phyloP scores from a whole-genome alignment of 2,113 vertebrate species.

The Raja brachyura region DNA sequence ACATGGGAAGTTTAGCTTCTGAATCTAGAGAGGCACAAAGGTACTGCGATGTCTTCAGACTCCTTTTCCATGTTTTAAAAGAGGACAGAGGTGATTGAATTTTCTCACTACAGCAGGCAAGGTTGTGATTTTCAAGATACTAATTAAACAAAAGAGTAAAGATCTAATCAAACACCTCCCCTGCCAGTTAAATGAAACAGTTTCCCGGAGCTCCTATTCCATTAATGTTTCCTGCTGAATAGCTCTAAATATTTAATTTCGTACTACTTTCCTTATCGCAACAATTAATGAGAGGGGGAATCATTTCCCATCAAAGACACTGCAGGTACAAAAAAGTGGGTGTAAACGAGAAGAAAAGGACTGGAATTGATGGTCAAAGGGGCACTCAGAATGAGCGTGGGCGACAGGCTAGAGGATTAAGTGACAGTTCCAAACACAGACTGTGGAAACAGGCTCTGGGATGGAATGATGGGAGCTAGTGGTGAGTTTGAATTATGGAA shows the following conservation, averaged over 20 bases:
- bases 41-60: background rate
- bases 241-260: background rate
- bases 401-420: background rate
- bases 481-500: too few relatives aligned
- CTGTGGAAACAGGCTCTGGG: too few relatives aligned
- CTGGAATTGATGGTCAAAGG: background rate
- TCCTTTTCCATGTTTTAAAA: background rate
- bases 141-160: constrained; percentile 1
- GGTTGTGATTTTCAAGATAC: background rate
- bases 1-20: constrained; percentile 43
- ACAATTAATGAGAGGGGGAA: background rate
- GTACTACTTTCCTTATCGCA: background rate
- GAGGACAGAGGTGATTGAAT: background rate
- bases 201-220: background rate
- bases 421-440: too few relatives aligned
- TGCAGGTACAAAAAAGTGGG: background rate
- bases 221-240: background rate
- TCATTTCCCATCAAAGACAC: background rate
- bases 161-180: too few relatives aligned
- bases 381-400: background rate
- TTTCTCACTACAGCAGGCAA: background rate
- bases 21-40: constrained; percentile 35
- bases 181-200: background rate
- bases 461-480: too few relatives aligned
- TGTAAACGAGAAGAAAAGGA: background rate